Base-by-base conservation (phyloP, 2,797 vertebrate species). In the Centroberyx gerrardi region DNA sequence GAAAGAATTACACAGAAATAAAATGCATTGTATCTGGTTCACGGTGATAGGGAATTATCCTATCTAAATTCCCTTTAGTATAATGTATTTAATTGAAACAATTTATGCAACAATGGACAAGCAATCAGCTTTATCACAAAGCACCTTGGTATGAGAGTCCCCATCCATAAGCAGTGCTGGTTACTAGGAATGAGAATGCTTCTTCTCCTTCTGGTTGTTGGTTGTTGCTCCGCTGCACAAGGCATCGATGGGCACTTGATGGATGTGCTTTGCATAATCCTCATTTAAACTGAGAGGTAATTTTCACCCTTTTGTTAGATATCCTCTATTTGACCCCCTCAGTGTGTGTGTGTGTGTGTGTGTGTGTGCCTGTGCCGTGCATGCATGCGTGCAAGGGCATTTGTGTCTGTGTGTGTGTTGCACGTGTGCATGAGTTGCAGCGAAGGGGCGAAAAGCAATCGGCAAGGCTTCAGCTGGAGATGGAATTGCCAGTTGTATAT, bases 401-500 rank as follows among this genome's bases (percentile, higher is more conserved):
- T 60, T 76, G 27, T 55, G 28, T 56, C 18, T 61, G 69, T 66
- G 85, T 72, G 79, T 22, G 22, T 31, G 40, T 36, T 76, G 68
- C 67, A 70, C 12, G 56, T 53, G 72, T 76, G 78, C 65, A 13
- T 74, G 78, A 80, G 64, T 55, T 77, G 81, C 68, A 83, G 79
- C 28, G 73, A 48, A 60, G 58, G 72, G 62, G 61, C 62, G 68
- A 67, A 79, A 86, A 90, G 82, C 87, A 92, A 90, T 92, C 62
- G 83, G 73, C 27, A 52, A 81, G 73, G 80, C 85, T 89, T 89
- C 87, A 83, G 17, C 78, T 62, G 77, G 60, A 78, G 85, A 81
- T 89, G 86, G 80, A 82, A 85, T 86, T 88, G 83, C 84, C 56
- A 58, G 86, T 68, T 86, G 85, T 92, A 93, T 81, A 91, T 90